Conservation (phyloP, 2,113 vertebrate species). For the Hemibagrus wyckioides region DNA sequence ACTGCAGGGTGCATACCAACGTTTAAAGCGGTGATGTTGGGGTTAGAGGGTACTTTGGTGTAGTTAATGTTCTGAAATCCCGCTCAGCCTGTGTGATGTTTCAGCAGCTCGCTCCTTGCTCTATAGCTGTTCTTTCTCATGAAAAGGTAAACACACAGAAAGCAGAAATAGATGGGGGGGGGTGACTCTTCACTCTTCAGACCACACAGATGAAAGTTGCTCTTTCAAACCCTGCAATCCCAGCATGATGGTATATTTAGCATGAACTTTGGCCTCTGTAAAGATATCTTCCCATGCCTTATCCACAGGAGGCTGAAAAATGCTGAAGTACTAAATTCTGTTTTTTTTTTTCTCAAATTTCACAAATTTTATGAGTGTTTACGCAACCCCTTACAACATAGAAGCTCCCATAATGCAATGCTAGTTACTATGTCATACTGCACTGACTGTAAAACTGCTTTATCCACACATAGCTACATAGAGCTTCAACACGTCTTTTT, state of each 20-base stretch:
- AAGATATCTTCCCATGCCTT: constrained; percentile 32
- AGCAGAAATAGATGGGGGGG: not conserved
- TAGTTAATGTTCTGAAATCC: not conserved
- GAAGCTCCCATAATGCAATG: not conserved
- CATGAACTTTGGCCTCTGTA: constrained; percentile 35
- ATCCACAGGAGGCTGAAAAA: not conserved
- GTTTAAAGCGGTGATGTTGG: not conserved
- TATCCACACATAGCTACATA: too few relatives aligned
- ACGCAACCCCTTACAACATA: too few relatives aligned
- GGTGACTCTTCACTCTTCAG: not conserved
- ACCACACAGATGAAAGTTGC: constrained; percentile 9
- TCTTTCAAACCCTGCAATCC: constrained; percentile 8
- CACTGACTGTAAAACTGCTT: too few relatives aligned
- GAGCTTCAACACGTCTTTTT: too few relatives aligned
- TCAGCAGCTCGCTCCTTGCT: not conserved
- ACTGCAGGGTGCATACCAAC: not conserved
- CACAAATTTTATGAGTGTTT: too few relatives aligned
- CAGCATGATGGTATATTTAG: constrained; percentile 39
- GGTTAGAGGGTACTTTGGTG: not conserved
- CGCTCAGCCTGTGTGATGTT: not conserved
- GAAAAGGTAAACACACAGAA: constrained; percentile 8
- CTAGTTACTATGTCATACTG: not conserved
- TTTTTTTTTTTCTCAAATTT: too few relatives aligned
- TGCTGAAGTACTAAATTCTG: too few relatives aligned
- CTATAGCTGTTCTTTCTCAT: not conserved